These are phyloP conservation scores for Sphecodes monilicornis DNA, from an alignment of 2,888 invertebrate species.

Conservation along the genomic window DNA sequence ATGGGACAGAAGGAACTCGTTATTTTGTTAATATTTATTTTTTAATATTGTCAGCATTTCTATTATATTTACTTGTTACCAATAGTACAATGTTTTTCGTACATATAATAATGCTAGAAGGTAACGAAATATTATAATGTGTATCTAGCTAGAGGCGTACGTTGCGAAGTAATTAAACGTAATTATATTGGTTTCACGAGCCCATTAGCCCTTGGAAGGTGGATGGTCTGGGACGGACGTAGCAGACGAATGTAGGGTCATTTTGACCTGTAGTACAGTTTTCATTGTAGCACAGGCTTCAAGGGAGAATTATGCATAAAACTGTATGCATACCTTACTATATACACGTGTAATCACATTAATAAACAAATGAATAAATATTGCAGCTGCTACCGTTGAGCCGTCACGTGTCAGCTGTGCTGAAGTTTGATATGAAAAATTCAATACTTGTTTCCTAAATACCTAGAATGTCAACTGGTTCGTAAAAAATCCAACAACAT, in stretches of 20 bases:
- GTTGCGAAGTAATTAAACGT: slow-evolving; percentile 15
- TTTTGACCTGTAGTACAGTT: slow-evolving; percentile 6
- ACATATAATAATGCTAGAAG: background rate
- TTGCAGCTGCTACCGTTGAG: background rate
- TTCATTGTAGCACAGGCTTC: slow-evolving; percentile 4
- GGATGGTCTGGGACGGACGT: slow-evolving; percentile 12
- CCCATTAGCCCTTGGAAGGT: slow-evolving; percentile 9
- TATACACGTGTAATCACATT: background rate
- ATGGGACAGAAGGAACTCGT: background rate
- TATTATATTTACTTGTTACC: background rate
- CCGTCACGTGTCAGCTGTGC: background rate
- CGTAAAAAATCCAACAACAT: background rate
- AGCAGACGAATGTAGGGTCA: slow-evolving; percentile 12
- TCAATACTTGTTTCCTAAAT: background rate
- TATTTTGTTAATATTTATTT: background rate
- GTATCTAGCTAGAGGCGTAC: background rate
- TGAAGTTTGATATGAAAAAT: background rate
- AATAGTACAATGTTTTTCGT: background rate
- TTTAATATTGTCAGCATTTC: background rate
- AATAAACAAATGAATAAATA: slow-evolving; percentile 4
- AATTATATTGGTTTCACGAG: slow-evolving; percentile 18
- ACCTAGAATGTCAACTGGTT: background rate
- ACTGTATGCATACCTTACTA: background rate
- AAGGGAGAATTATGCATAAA: background rate
- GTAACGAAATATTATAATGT: background rate